Evolutionary conservation across 2,113 vertebrate species (phyloP).

Genomic region (Sinocyclocheilus anophthalmus): DNA sequence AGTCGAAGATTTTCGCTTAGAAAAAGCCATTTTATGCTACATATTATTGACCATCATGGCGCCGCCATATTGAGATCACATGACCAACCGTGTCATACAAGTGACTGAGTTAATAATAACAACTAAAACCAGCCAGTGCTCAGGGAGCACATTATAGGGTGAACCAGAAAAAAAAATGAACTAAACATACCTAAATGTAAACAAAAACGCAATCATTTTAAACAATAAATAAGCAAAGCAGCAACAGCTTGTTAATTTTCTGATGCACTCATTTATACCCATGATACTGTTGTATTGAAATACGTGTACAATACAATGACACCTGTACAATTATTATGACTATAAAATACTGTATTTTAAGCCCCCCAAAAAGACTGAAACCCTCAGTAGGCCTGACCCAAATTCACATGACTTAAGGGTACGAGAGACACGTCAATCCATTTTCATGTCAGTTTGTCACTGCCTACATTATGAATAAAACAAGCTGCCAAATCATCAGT

Average conservation of each 20-base stretch:
- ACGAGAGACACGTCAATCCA: slow-evolving; percentile 21
- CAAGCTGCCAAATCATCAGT: slow-evolving; percentile 18
- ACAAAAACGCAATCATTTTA: not conserved
- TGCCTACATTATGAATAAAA: slow-evolving; percentile 38
- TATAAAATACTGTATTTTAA: slow-evolving; percentile 16
- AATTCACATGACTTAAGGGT: slow-evolving; percentile 44
- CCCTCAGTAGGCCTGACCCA: slow-evolving; percentile 38
- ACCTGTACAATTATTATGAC: slow-evolving; percentile 6
- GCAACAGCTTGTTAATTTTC: not conserved
- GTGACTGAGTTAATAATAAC: not conserved
- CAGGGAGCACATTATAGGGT: not conserved
- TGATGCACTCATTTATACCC: not conserved
- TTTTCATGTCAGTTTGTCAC: slow-evolving; percentile 33
- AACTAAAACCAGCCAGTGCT: not conserved
- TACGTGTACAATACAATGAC: not conserved
- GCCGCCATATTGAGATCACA: not conserved
- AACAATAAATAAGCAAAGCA: not conserved
- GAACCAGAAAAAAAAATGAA: not conserved
- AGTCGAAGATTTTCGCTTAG: not conserved
- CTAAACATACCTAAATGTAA: not conserved
- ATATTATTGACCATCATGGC: not conserved
- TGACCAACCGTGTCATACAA: not conserved
- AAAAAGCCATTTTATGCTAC: not conserved
- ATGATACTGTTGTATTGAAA: not conserved
- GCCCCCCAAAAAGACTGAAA: not conserved